These are phyloP conservation scores for Azemiops feae DNA, from an alignment of 2,113 vertebrate species.

Conservation along the genomic window DNA sequence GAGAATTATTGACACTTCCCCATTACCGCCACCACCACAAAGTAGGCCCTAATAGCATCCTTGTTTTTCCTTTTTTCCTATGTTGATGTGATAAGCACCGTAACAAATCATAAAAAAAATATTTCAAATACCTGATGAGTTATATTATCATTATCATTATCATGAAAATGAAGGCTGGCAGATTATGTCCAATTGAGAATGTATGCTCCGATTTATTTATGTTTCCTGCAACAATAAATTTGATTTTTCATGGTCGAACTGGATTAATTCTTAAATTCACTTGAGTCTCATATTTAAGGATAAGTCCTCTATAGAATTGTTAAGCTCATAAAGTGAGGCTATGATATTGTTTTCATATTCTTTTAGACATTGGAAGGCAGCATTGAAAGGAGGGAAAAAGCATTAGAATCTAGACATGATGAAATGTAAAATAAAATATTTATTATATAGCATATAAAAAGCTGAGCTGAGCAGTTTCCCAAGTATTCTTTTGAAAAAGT, in stretches of 20 bases:
- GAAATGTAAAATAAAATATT: conserved; percentile 16
- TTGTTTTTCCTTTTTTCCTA: neutral
- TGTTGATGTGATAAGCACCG: neutral
- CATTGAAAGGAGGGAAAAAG: neutral
- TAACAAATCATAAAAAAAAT: conserved; percentile 14
- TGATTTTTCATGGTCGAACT: conserved; percentile 10
- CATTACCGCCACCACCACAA: neutral
- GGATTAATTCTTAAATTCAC: conserved; percentile 6
- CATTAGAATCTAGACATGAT: neutral
- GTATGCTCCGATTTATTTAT: neutral
- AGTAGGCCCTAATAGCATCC: neutral
- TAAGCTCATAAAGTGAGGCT: neutral
- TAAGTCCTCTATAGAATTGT: neutral
- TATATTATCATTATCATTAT: neutral
- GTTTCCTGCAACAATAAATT: conserved; percentile 22
- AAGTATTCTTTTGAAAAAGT: neutral
- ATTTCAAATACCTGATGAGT: conserved; percentile 6
- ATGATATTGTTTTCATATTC: conserved; percentile 13
- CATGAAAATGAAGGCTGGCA: conserved; percentile 8
- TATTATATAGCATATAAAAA: neutral
- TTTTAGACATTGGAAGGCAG: neutral
- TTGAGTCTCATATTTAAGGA: conserved; percentile 5
- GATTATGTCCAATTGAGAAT: neutral
- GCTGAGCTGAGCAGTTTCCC: neutral
- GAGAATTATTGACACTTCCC: neutral